Conservation (phyloP, 2,113 vertebrate genomes). For the Hucho hucho region DNA sequence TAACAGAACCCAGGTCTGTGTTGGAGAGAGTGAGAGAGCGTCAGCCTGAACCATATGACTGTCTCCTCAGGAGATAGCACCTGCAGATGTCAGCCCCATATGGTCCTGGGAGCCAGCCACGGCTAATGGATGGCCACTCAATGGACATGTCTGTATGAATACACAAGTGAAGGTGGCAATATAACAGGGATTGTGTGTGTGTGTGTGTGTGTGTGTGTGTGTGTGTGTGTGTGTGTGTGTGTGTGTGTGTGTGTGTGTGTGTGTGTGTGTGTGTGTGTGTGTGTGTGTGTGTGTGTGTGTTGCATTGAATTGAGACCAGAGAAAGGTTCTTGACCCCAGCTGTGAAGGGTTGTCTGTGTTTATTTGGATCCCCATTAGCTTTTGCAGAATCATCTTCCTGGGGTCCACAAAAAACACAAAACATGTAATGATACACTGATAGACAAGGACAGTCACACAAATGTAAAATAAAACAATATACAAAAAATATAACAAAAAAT, state of each 20-base stretch:
- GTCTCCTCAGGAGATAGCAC: constrained; percentile 34
- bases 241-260: constrained; percentile 8
- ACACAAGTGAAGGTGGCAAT: not conserved
- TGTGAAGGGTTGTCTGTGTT: not conserved
- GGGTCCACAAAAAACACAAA: too few species aligned
- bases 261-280: not conserved
- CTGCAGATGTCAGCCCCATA: constrained; percentile 45
- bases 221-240: constrained; percentile 1
- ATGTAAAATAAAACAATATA: too few species aligned
- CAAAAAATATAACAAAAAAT: too few species aligned
- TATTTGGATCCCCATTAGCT: too few species aligned
- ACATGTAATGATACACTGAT: too few species aligned
- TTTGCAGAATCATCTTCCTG: too few species aligned
- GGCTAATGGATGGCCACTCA: constrained; percentile 14
- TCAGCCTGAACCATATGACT: constrained; percentile 28
- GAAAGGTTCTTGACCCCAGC: not conserved
- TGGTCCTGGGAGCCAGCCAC: constrained; percentile 18
- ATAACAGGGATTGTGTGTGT: not conserved
- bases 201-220: constrained; percentile 11
- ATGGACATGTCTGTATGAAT: constrained; percentile 1
- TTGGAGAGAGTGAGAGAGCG: not conserved
- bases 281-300: not conserved
- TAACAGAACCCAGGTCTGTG: too few species aligned
- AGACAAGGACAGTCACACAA: too few species aligned
- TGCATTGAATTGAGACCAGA: not conserved